Evolutionary conservation across 2,888 invertebrate species (phyloP).

Genomic region (Drosophila borealis): DNA sequence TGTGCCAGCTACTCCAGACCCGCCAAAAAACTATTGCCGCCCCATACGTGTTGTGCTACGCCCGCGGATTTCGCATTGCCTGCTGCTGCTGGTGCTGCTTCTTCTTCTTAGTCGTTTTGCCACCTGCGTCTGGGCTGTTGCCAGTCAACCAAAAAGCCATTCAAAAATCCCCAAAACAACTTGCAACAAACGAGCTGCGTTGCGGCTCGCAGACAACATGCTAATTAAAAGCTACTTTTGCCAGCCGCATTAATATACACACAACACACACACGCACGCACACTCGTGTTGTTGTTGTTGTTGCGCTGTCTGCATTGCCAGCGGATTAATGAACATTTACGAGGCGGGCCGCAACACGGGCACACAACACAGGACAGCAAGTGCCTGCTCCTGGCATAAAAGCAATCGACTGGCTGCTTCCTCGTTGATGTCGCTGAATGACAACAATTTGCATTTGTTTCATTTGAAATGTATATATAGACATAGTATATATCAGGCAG

Average conservation of each 20-base stretch:
- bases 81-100: neutral
- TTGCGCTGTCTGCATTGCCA: constrained; percentile 43
- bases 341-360: constrained; percentile 24
- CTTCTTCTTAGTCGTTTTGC: neutral
- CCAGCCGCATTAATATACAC: constrained; percentile 77
- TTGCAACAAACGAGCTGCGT: constrained; percentile 59
- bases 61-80: too few species aligned
- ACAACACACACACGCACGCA: constrained; percentile 15
- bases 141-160: constrained; percentile 71
- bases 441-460: constrained; percentile 79
- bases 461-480: constrained; percentile 44
- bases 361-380: constrained; percentile 15
- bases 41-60: neutral
- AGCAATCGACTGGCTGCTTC: constrained; percentile 46
- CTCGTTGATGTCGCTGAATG: constrained; percentile 54
- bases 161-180: constrained; percentile 60
- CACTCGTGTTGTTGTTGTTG: constrained; percentile 20
- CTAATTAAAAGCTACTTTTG: constrained; percentile 77
- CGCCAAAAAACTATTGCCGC: constrained; percentile 19
- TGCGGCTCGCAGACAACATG: constrained; percentile 70
- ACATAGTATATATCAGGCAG: constrained; percentile 26
- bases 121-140: constrained; percentile 27
- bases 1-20: neutral
- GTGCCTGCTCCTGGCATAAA: constrained; percentile 33
- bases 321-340: constrained; percentile 64